phyloP scores from a whole-genome alignment of 1,140 invertebrate species.

The Drosophila ogumai region DNA sequence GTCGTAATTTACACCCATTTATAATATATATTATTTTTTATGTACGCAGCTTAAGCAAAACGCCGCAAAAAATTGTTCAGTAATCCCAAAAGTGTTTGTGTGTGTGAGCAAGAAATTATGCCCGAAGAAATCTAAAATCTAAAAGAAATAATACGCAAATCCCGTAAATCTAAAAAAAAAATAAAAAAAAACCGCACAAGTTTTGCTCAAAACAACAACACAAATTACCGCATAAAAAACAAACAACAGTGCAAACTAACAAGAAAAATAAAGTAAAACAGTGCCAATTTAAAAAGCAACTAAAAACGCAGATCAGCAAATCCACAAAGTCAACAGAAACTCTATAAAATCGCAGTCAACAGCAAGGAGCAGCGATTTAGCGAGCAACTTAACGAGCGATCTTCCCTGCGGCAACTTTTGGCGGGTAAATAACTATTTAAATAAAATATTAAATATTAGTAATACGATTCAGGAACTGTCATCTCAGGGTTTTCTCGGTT shows the following conservation, averaged over 20 bases:
- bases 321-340: slow-evolving; percentile 36
- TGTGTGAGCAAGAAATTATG: slow-evolving; percentile 68
- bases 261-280: slow-evolving; percentile 47
- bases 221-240: slow-evolving; percentile 36
- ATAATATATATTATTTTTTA: slow-evolving; percentile 44
- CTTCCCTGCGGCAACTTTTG: slow-evolving; percentile 31
- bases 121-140: slow-evolving; percentile 35
- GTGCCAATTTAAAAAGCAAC: slow-evolving; percentile 48
- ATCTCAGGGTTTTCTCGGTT: no score
- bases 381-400: slow-evolving; percentile 20
- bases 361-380: slow-evolving; percentile 27
- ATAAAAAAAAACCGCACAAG: slow-evolving; percentile 53
- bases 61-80: slow-evolving; percentile 51
- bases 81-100: slow-evolving; percentile 10
- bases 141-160: slow-evolving; percentile 23
- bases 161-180: slow-evolving; percentile 12
- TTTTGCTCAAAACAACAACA: slow-evolving; percentile 70
- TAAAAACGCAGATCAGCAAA: slow-evolving; percentile 26
- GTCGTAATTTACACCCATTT: slow-evolving; percentile 13
- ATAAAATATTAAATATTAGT: not conserved
- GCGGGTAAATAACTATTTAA: slow-evolving; percentile 52
- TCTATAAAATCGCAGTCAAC: slow-evolving; percentile 35
- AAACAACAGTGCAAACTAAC: slow-evolving; percentile 56
- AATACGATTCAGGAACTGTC: not conserved
- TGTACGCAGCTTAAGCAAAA: slow-evolving; percentile 74